Base-by-base conservation (phyloP, 1,140 invertebrate species). In the Caenorhabditis remanei region DNA sequence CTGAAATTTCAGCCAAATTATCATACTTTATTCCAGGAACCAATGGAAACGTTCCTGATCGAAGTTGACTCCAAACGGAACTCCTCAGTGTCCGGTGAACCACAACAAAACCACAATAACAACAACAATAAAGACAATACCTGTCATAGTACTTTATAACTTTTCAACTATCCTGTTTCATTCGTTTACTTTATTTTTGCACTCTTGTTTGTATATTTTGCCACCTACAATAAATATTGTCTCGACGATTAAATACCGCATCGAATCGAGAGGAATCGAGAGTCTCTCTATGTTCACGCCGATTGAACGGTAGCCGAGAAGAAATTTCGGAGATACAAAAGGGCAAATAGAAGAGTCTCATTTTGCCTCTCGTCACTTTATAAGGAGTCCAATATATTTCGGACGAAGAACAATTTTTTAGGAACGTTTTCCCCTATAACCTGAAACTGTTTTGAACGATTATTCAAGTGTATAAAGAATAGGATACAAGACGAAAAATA, bases 31-130 rank as follows among this genome's bases (percentile, higher is more conserved):
- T 53, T 53, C 43, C 43, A 85, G 56, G 84, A 91, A 32, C 89
- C 90, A 48, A 91, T 91, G 90, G 90, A 91, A 67, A 91, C 90
- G 0, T 91, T 91, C 83, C 67, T 91, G 5, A 71, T 91, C 16
- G 88, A 90, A 56, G 79, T 90, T 16, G 89, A 89, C 46, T 88
- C 87, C 3, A 90, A 90, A 67, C 67, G 90, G 24, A 90, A 91
- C 40, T 90, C 90, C 4, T 85, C 88, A 11, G 90, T 90, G 13
- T 87, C 86, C 8, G 71, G 71, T 43, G 86, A 84, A 19, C 32
- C 32, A 32, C 82, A 83, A 41, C 82, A 83, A 5, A 83, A 83
- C 21, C 71, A 79, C 11, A 71, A 19, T 19, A 79, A 79, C 71
- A 79, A 79, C 46, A 48, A 50, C 24, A 79, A 63, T 32, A 63